phyloP scores from a whole-genome alignment of 2,888 invertebrate species.

The Tiphia femorata region DNA sequence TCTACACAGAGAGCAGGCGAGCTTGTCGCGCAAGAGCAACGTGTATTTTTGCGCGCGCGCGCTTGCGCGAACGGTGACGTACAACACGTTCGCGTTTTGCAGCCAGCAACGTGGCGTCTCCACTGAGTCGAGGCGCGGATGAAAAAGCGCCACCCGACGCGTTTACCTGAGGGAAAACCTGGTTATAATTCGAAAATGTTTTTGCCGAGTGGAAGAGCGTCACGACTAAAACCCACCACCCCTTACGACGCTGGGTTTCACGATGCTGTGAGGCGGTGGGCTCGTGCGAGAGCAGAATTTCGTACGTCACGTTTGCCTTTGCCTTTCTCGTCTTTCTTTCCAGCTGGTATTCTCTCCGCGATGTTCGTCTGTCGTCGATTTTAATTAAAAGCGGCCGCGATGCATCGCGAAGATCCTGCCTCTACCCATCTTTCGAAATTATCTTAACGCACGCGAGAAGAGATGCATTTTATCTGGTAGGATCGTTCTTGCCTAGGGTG shows the following conservation, averaged over 20 bases:
- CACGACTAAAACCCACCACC: not conserved
- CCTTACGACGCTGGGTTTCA: no score
- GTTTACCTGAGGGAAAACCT: slow-evolving; percentile 28
- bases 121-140: not conserved
- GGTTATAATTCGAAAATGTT: slow-evolving; percentile 24
- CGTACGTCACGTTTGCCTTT: no score
- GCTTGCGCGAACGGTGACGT: not conserved
- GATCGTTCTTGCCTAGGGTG: no score
- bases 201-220: slow-evolving; percentile 6
- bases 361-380: slow-evolving; percentile 17
- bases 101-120: not conserved
- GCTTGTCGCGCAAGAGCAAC: not conserved
- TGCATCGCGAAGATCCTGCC: no score
- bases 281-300: slow-evolving; percentile 1
- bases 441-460: no score
- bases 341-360: not conserved
- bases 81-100: not conserved
- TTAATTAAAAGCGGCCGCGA: slow-evolving; percentile 35
- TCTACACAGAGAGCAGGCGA: not conserved
- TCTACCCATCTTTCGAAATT: no score
- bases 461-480: no score
- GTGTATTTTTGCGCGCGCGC: not conserved
- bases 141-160: slow-evolving; percentile 24
- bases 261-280: no score
- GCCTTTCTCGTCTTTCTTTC: not conserved